phyloP scores from a whole-genome alignment of 1,140 invertebrate genomes.

The Caenorhabditis tropicalis region DNA sequence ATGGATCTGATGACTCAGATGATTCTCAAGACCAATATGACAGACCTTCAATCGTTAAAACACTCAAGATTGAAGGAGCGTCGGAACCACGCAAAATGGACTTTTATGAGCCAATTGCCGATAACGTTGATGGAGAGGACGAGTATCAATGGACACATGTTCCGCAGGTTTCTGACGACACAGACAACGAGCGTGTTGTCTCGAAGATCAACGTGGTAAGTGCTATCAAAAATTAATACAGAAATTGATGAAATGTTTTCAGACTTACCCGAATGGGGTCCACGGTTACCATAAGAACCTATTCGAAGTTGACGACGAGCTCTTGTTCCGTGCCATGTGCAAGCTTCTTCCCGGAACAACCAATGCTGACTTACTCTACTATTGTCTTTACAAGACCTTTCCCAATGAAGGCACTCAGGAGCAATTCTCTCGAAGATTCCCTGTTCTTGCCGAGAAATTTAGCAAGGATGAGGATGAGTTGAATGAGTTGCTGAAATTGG shows the following conservation, averaged over 20 bases:
- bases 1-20: too few relatives aligned
- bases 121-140: neutral
- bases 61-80: too few relatives aligned
- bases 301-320: neutral
- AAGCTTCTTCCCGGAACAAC: neutral
- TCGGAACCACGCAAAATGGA: too few relatives aligned
- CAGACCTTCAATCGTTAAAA: too few relatives aligned
- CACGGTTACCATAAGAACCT: neutral
- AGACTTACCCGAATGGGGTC: neutral
- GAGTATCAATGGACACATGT: neutral
- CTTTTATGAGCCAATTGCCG: neutral
- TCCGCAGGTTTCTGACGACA: neutral
- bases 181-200: neutral
- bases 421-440: neutral
- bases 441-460: neutral
- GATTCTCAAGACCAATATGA: too few relatives aligned
- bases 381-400: neutral
- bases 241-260: neutral
- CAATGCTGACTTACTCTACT: neutral
- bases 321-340: neutral
- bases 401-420: neutral
- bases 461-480: neutral
- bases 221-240: neutral
- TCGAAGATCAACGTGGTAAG: neutral
- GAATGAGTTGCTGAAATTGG: neutral